These are phyloP conservation scores for Chlorops oryzae DNA, from an alignment of 1,140 invertebrate genomes.

Conservation along the genomic window DNA sequence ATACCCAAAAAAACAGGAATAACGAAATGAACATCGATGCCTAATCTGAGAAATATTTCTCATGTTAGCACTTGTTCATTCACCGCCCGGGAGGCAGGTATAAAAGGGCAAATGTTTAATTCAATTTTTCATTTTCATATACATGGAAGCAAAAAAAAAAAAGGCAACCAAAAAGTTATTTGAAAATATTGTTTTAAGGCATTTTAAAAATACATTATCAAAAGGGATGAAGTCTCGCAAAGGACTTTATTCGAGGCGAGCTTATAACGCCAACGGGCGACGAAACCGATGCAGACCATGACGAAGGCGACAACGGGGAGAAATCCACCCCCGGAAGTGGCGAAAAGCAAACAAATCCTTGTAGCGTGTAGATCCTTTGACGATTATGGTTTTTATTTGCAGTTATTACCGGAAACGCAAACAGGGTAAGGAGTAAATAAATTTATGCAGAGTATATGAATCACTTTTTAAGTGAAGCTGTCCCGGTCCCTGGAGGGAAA, in stretches of 20 bases:
- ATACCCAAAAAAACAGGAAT: too few relatives aligned
- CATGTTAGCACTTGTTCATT: too few relatives aligned
- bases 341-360: background rate
- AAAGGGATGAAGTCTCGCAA: too few relatives aligned
- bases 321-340: background rate
- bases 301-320: background rate
- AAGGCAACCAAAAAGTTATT: background rate
- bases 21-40: too few relatives aligned
- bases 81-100: too few relatives aligned
- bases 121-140: background rate
- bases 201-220: background rate
- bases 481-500: background rate
- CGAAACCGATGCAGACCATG: too few relatives aligned
- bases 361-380: background rate
- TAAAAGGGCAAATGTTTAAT: too few relatives aligned
- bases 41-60: too few relatives aligned
- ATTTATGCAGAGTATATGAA: conserved; percentile 35
- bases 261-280: too few relatives aligned
- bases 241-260: too few relatives aligned
- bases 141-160: background rate
- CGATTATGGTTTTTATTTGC: conserved; percentile 1
- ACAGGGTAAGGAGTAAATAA: conserved; percentile 19
- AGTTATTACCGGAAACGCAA: background rate
- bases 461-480: conserved; percentile 38
- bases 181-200: background rate